Conservation (phyloP, 2,888 invertebrate species). For the Cantharis flavilabris region DNA sequence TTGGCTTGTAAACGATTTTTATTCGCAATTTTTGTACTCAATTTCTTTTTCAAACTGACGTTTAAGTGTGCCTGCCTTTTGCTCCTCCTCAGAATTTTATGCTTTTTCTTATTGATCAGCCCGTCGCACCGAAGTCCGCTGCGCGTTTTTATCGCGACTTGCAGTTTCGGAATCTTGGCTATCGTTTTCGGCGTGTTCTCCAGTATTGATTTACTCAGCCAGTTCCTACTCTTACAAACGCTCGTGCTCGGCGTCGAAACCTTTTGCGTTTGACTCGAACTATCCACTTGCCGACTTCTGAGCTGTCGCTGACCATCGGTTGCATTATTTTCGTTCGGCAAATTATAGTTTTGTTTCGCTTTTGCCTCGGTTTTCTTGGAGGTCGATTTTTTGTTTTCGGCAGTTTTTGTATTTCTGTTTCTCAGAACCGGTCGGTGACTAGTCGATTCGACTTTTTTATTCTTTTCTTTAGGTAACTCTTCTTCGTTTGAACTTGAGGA, state of each 20-base stretch:
- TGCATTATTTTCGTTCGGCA: neutral
- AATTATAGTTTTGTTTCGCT: neutral
- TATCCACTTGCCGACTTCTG: neutral
- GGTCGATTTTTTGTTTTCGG: neutral
- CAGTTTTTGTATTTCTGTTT: constrained; percentile 4
- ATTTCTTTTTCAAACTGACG: neutral
- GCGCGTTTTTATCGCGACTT: neutral
- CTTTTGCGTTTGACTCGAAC: neutral
- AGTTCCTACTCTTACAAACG: neutral
- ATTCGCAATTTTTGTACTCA: neutral
- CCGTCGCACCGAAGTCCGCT: neutral
- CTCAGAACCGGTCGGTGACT: constrained; percentile 9
- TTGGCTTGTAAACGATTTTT: neutral
- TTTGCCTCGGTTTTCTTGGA: neutral
- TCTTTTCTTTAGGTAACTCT: constrained; percentile 34
- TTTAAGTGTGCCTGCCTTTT: neutral
- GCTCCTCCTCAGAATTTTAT: neutral
- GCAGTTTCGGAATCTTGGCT: neutral
- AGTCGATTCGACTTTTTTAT: neutral
- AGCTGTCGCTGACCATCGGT: neutral
- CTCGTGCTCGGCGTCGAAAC: neutral
- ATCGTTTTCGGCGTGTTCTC: neutral
- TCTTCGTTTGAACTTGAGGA: constrained; percentile 66
- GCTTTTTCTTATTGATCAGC: neutral
- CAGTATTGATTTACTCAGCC: neutral